Evolutionary conservation across 2,797 vertebrate genomes (phyloP).

Genomic region (Danio aesculapii): DNA sequence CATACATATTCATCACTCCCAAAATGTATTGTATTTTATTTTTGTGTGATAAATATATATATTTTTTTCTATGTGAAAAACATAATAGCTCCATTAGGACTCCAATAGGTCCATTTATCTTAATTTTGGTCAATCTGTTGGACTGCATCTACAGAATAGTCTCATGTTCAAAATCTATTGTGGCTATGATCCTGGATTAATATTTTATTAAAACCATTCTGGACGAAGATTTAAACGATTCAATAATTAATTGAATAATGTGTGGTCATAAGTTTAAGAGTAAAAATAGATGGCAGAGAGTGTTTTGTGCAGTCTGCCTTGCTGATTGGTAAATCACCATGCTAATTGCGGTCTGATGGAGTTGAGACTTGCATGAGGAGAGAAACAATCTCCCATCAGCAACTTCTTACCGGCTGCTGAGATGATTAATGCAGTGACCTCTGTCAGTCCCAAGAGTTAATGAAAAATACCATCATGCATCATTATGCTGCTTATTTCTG

Average conservation of each 20-base stretch:
- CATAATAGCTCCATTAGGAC: no score
- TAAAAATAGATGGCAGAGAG: conserved; percentile 23
- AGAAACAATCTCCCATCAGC: conserved; percentile 10
- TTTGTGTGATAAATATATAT: no score
- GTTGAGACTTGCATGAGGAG: neutral
- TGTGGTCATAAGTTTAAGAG: neutral
- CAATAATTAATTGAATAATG: neutral
- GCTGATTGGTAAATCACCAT: conserved; percentile 34
- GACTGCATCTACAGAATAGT: neutral
- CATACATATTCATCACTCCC: no score
- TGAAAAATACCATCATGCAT: conserved; percentile 25
- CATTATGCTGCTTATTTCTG: conserved; percentile 28
- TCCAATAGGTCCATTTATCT: no score
- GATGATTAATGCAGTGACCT: conserved; percentile 47
- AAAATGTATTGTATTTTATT: no score
- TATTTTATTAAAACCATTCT: neutral
- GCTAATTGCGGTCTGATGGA: conserved; percentile 28
- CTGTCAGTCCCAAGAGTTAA: conserved; percentile 45
- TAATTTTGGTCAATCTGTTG: no score
- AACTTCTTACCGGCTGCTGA: conserved; percentile 13
- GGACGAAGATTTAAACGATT: neutral
- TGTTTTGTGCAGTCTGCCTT: conserved; percentile 25
- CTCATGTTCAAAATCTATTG: neutral
- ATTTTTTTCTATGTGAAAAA: no score
- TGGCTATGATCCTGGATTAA: neutral